These are phyloP conservation scores for Onthophagus taurus DNA, from an alignment of 1,140 invertebrate genomes.

Conservation along the genomic window DNA sequence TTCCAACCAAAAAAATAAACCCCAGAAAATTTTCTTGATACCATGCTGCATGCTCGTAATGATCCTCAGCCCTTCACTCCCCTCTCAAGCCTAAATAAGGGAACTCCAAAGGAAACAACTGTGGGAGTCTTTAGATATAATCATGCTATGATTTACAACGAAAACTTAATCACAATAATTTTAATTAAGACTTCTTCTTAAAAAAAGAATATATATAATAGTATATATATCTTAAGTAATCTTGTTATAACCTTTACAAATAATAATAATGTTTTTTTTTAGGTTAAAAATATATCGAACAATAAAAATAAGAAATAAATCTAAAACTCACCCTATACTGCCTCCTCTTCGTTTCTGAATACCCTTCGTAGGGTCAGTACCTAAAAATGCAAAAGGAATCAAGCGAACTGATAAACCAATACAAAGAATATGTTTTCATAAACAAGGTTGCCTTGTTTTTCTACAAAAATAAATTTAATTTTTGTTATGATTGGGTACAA, in stretches of 20 bases:
- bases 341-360: slow-evolving; percentile 49
- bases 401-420: slow-evolving; percentile 14
- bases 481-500: background rate
- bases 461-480: no score
- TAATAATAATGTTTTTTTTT: slow-evolving; percentile 7
- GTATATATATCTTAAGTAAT: background rate
- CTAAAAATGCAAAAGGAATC: slow-evolving; percentile 34
- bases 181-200: background rate
- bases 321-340: slow-evolving; percentile 48
- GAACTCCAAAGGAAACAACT: no score
- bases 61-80: no score
- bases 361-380: slow-evolving; percentile 51
- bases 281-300: slow-evolving; percentile 5
- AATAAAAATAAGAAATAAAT: no score
- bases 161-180: background rate
- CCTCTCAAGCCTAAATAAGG: no score
- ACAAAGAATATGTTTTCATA: slow-evolving; percentile 3
- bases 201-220: slow-evolving; percentile 2
- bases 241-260: slow-evolving; percentile 9
- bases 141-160: background rate
- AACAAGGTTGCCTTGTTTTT: no score
- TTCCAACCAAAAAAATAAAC: background rate
- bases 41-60: background rate
- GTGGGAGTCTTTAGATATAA: no score
- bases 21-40: background rate